These are phyloP conservation scores for Leptinotarsa lineolata DNA, from an alignment of 1,140 invertebrate genomes.

Conservation along the genomic window DNA sequence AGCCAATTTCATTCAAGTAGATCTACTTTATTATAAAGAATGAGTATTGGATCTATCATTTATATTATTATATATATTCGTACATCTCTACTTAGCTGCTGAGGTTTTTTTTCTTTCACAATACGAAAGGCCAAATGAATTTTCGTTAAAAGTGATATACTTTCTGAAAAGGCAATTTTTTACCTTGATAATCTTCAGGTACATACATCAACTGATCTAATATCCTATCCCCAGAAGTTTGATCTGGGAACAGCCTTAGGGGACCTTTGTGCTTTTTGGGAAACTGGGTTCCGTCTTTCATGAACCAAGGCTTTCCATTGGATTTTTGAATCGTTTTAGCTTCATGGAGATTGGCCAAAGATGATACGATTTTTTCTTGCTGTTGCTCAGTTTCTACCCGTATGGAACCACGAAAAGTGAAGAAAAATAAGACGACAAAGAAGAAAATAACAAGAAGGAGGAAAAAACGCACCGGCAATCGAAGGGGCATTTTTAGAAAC, in stretches of 20 bases:
- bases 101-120: no score
- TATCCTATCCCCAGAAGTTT: constrained; percentile 67
- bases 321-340: not conserved
- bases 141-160: no score
- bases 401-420: constrained; percentile 39
- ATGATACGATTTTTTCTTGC: not conserved
- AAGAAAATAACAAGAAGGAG: constrained; percentile 47
- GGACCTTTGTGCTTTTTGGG: constrained; percentile 43
- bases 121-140: no score
- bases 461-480: constrained; percentile 50
- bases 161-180: no score
- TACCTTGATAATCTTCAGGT: constrained; percentile 66
- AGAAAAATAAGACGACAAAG: constrained; percentile 45
- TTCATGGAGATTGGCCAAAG: no score
- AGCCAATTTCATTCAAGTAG: no score
- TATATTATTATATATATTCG: no score
- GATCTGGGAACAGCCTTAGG: constrained; percentile 56
- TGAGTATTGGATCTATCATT: no score
- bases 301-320: constrained; percentile 47
- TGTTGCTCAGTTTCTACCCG: constrained; percentile 13
- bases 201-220: constrained; percentile 78
- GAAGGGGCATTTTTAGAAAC: constrained; percentile 51
- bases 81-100: no score
- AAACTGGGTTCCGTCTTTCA: constrained; percentile 47
- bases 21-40: no score